Evolutionary conservation across 2,113 vertebrate species (phyloP), one percentile per base, ranked within the genome.

Genomic region (Phrynosoma platyrhinos): DNA sequence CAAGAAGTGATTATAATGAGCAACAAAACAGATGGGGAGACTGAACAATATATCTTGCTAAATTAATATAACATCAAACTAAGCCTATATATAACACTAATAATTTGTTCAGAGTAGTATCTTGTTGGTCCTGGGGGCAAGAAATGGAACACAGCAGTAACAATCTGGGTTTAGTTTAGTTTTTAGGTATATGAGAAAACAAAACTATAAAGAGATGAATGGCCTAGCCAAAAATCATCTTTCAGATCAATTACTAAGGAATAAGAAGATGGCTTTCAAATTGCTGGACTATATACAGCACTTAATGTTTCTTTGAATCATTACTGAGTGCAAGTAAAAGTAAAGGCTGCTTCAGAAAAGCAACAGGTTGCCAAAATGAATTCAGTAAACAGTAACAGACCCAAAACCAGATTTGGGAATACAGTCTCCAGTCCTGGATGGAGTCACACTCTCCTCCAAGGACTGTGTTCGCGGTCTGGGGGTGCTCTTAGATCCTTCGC

Each of bases 291-390:
- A 25, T n/a, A 25, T 84, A 55, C 20, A 72, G 21, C 32, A 74
- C n/a, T 72, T 36, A 23, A 62, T 32, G 27, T 84, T 23, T 75
- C 71, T 40, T 58, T 84, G 66, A 83, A 71, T 52, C 32, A 74
- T 40, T 12, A 53, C 20, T 79, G 47, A 77, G 6, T 76, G 3
- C n/a, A 55, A 53, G 32, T 58, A 84, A 55, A 74, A 74, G n/a
- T 55, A 72, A 84, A 74, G 32, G 27, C 20, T 58, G n/a, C 40
- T 27, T 14, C 47, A 87, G 55, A n/a, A 27, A 82, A 82, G 21
- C 75, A 27, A 74, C 14, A 21, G 79, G 81, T 86, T 91, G 14
- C 76, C 55, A 12, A 85, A 47, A 30, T 90, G n/a, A 5, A 62
- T 18, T 86, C 52, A n/a, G n/a, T n/a, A n/a, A n/a, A n/a, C n/a